These are phyloP conservation scores for Cyprinella venusta DNA, from an alignment of 2,797 vertebrate genomes.

Conservation along the genomic window DNA sequence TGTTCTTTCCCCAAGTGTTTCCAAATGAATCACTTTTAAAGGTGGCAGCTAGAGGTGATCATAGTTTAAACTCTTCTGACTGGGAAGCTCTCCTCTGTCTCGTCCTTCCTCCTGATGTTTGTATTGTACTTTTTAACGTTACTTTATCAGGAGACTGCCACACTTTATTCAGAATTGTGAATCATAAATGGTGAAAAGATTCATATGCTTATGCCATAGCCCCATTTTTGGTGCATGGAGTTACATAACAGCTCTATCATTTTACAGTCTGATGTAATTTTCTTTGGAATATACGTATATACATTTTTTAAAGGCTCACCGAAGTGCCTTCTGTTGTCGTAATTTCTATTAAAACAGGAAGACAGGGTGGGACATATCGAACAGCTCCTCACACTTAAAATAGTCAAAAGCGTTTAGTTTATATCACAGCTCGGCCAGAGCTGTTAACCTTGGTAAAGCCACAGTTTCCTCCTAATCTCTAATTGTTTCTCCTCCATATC, in stretches of 20 bases:
- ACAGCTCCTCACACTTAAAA: too few species aligned
- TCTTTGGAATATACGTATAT: too few species aligned
- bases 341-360: too few species aligned
- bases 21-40: conserved; percentile 50
- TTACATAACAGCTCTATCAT: neutral
- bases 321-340: too few species aligned
- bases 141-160: neutral
- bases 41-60: conserved; percentile 39
- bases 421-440: too few species aligned
- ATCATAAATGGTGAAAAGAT: neutral
- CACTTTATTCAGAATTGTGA: neutral
- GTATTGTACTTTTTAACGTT: neutral
- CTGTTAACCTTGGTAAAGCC: too few species aligned
- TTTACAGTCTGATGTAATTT: too few species aligned
- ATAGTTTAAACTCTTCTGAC: conserved; percentile 49
- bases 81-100: conserved; percentile 9
- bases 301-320: too few species aligned
- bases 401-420: too few species aligned
- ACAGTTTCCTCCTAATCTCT: too few species aligned
- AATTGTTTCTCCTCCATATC: too few species aligned
- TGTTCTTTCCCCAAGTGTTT: conserved; percentile 39
- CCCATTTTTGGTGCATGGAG: neutral
- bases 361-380: too few species aligned
- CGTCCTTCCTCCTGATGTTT: neutral
- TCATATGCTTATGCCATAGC: neutral